These are phyloP conservation scores for Stegostoma tigrinum DNA, from an alignment of 2,113 vertebrate genomes.

Conservation along the genomic window DNA sequence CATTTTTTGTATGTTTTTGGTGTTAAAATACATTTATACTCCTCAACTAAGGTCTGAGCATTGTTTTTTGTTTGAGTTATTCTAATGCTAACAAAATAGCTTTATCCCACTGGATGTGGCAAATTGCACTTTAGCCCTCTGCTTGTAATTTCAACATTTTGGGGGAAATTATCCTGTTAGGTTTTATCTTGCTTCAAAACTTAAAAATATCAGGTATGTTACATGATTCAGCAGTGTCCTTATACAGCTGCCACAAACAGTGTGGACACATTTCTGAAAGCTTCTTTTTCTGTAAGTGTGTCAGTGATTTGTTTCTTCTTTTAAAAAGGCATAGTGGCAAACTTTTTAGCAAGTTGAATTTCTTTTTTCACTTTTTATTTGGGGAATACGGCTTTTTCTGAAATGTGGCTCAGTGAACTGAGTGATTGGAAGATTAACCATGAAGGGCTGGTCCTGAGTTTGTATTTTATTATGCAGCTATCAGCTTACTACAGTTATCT, in stretches of 20 bases:
- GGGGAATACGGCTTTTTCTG: neutral
- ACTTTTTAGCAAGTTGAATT: neutral
- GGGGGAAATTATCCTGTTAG: neutral
- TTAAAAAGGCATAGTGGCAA: neutral
- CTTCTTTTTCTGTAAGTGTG: neutral
- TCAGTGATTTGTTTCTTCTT: neutral
- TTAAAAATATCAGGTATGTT: neutral
- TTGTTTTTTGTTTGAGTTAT: neutral
- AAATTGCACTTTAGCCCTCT: neutral
- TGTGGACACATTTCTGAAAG: neutral
- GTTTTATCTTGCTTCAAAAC: neutral
- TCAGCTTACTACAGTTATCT: constrained; percentile 14
- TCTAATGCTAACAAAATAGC: neutral
- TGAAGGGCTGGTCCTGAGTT: constrained; percentile 23
- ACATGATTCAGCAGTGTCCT: neutral
- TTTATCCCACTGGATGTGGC: neutral
- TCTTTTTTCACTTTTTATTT: neutral
- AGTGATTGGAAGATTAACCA: constrained; percentile 37
- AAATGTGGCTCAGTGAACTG: constrained; percentile 31
- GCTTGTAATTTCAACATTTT: neutral
- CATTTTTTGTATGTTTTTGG: neutral
- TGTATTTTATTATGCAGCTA: constrained; percentile 15
- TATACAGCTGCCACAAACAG: neutral
- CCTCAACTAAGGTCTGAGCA: neutral
- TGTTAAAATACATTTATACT: neutral